These are phyloP conservation scores for Plagodis dolabraria DNA, from an alignment of 2,888 invertebrate genomes.

Conservation along the genomic window DNA sequence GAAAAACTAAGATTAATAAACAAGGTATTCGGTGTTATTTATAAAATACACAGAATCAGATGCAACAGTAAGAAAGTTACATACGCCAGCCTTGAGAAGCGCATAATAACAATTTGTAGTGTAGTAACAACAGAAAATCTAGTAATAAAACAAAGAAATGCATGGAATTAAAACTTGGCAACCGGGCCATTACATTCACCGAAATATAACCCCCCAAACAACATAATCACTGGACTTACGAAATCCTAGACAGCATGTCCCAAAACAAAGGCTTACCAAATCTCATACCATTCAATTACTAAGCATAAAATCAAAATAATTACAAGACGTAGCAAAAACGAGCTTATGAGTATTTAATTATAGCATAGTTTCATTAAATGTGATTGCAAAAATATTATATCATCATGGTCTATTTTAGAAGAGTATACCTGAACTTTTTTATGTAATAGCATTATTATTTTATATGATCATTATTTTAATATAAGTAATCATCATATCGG, in stretches of 20 bases:
- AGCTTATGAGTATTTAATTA: slow-evolving; percentile 45
- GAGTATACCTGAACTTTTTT: slow-evolving; percentile 25
- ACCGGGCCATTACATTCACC: slow-evolving; percentile 24
- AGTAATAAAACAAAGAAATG: slow-evolving; percentile 22
- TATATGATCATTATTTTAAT: slow-evolving; percentile 55
- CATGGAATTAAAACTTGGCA: slow-evolving; percentile 28
- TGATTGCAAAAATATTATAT: slow-evolving; percentile 52
- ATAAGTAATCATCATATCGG: slow-evolving; percentile 43
- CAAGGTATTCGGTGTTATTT: background rate
- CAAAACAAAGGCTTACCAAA: slow-evolving; percentile 30
- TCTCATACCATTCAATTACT: slow-evolving; percentile 26
- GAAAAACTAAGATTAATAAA: background rate
- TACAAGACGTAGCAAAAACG: slow-evolving; percentile 37
- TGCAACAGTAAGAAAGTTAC: background rate
- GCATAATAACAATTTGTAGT: slow-evolving; percentile 5
- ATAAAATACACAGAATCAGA: background rate
- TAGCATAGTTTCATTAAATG: slow-evolving; percentile 45
- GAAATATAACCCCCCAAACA: slow-evolving; percentile 26
- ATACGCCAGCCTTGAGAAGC: background rate
- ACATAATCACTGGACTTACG: slow-evolving; percentile 24
- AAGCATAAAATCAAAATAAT: slow-evolving; percentile 37
- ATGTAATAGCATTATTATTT: slow-evolving; percentile 29
- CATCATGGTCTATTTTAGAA: slow-evolving; percentile 43
- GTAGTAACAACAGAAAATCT: slow-evolving; percentile 21
- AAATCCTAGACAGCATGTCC: slow-evolving; percentile 26